phyloP scores from a whole-genome alignment of 1,140 invertebrate genomes.

The Atta cephalotes region DNA sequence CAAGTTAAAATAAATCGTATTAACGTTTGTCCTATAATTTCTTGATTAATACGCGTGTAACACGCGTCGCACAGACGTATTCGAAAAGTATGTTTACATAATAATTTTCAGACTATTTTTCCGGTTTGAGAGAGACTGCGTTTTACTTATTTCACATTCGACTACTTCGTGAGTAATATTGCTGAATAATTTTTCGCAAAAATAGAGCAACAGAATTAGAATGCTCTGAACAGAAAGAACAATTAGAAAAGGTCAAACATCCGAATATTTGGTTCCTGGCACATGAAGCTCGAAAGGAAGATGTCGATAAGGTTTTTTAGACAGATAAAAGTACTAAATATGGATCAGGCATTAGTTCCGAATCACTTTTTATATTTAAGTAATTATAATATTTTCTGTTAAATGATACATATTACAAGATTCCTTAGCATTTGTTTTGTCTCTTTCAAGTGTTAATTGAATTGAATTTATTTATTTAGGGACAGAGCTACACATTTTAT shows the following conservation, averaged over 20 bases:
- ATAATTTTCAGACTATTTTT: background rate
- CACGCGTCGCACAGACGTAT: background rate
- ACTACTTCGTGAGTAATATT: conserved; percentile 8
- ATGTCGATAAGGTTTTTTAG: conserved; percentile 61
- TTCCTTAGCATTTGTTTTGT: too few relatives aligned
- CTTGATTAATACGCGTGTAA: background rate
- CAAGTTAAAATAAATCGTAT: background rate
- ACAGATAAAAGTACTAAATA: too few relatives aligned
- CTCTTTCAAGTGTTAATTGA: too few relatives aligned
- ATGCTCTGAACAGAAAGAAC: background rate
- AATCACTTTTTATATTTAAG: too few relatives aligned
- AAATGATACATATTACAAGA: too few relatives aligned
- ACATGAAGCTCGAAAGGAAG: conserved; percentile 63
- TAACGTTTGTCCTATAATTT: background rate
- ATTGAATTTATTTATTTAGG: too few relatives aligned
- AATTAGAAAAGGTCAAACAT: background rate
- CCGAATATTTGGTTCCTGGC: conserved; percentile 61
- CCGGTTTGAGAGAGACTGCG: background rate
- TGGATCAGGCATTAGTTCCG: too few relatives aligned
- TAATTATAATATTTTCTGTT: too few relatives aligned
- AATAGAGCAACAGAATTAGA: background rate
- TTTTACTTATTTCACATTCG: background rate
- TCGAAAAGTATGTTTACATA: background rate
- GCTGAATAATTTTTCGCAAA: conserved; percentile 3
- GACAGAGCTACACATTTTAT: too few relatives aligned